Evolutionary conservation across 2,113 vertebrate species (phyloP).

Genomic region (Rhodinocichla rosea): DNA sequence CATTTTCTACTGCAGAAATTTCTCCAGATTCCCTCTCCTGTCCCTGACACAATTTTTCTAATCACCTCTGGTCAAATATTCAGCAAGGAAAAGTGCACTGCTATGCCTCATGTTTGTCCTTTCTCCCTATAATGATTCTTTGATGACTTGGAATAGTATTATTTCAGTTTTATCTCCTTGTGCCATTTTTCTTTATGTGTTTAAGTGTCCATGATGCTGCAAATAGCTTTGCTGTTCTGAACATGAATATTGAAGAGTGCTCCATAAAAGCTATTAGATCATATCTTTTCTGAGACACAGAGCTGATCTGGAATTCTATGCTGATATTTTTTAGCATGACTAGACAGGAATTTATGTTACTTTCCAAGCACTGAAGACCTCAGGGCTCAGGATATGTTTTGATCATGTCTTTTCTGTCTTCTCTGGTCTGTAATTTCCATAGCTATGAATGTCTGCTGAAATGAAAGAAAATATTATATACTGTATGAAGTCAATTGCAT

Average conservation of each 20-base stretch:
- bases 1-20: neutral
- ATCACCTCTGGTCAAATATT: neutral
- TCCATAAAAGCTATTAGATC: neutral
- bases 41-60: neutral
- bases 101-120: neutral
- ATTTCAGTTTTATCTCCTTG: neutral
- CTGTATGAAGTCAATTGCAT: neutral
- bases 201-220: neutral
- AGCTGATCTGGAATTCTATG: neutral
- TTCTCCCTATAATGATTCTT: neutral
- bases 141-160: neutral
- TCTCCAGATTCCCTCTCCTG: neutral
- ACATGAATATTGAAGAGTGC: neutral
- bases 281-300: neutral
- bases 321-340: neutral
- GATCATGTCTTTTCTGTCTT: neutral
- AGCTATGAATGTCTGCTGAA: neutral
- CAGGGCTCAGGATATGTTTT: neutral
- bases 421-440: neutral
- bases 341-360: neutral
- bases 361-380: neutral
- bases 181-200: neutral
- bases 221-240: neutral
- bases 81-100: neutral
- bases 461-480: neutral